A percentile compares a stretch with the other conserved stretches of the same genome.
Evolutionary conservation across 2,797 vertebrate species (phyloP).

Genomic region (Crypturellus tataupa): DNA sequence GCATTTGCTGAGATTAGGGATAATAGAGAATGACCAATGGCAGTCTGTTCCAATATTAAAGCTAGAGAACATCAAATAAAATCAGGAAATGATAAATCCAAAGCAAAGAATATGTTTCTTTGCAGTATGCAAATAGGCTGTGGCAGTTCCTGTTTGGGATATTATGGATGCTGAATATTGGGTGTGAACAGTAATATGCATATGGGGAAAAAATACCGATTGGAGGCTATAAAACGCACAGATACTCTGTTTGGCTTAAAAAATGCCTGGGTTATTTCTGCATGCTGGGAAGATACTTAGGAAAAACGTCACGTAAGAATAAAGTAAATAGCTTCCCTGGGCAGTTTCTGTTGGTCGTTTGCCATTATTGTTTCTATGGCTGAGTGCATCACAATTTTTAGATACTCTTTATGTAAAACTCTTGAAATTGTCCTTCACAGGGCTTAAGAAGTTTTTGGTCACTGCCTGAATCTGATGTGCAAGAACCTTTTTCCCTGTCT

Average conservation of each 20-base stretch:
- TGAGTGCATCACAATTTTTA: neutral
- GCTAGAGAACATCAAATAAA: neutral
- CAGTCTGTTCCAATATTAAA: neutral
- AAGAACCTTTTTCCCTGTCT: neutral
- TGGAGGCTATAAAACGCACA: neutral
- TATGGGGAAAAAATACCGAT: neutral
- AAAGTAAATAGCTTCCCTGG: neutral
- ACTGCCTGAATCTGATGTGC: fast-evolving
- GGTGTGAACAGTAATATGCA: neutral
- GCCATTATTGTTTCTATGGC: neutral
- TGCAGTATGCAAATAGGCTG: neutral
- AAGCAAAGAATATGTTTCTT: neutral
- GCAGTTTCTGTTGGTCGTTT: neutral
- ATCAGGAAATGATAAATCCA: neutral
- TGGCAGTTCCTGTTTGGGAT: neutral
- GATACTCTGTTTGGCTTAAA: neutral
- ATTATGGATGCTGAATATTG: neutral
- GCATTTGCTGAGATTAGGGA: neutral
- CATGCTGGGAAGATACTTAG: neutral
- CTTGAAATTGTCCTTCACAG: neutral
- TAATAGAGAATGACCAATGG: neutral
- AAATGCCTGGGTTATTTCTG: neutral
- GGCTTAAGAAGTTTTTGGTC: neutral
- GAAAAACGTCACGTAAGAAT: neutral
- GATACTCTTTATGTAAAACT: neutral